phyloP scores from a whole-genome alignment of 2,797 vertebrate genomes.

The Lerista edwardsae region DNA sequence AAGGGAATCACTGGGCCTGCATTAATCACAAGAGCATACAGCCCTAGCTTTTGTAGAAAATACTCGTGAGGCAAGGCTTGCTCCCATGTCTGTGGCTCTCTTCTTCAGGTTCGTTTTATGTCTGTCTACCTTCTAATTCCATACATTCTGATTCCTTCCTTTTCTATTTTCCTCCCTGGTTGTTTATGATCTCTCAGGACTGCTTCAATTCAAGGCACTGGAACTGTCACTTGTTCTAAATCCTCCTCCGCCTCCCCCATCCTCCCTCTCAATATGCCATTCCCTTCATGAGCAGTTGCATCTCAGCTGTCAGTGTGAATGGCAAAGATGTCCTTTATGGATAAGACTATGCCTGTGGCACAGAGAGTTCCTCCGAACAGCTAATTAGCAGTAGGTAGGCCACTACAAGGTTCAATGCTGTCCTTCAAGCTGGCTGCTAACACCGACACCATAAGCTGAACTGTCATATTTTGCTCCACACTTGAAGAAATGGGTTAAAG shows the following conservation, averaged over 20 bases:
- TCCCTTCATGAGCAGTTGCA: constrained; percentile 68
- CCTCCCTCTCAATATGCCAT: constrained; percentile 24
- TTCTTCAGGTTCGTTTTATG: constrained; percentile 18
- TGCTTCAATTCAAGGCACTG: constrained; percentile 64
- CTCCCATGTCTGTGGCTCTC: constrained; percentile 29
- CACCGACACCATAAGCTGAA: constrained; percentile 84
- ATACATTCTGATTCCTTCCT: constrained; percentile 38
- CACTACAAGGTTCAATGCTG: constrained; percentile 81
- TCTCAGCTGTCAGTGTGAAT: constrained; percentile 75
- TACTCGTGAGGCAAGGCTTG: not conserved
- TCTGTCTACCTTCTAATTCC: constrained; percentile 13
- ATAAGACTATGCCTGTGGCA: constrained; percentile 83
- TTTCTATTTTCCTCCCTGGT: constrained; percentile 42
- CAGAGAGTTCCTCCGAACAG: constrained; percentile 83
- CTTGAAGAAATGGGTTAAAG: constrained; percentile 69
- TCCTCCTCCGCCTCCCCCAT: constrained; percentile 31
- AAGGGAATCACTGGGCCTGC: constrained; percentile 41
- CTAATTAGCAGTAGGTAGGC: constrained; percentile 86
- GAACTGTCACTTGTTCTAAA: constrained; percentile 72
- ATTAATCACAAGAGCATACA: constrained; percentile 42
- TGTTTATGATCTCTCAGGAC: constrained; percentile 69
- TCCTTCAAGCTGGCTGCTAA: constrained; percentile 86
- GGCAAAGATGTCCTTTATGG: constrained; percentile 79
- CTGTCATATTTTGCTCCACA: constrained; percentile 87
- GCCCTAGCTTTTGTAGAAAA: constrained; percentile 44